A percentile compares a stretch with the other conserved stretches of the same genome.
Evolutionary conservation across 2,888 invertebrate genomes (phyloP).

Genomic region (Theristus sp.): DNA sequence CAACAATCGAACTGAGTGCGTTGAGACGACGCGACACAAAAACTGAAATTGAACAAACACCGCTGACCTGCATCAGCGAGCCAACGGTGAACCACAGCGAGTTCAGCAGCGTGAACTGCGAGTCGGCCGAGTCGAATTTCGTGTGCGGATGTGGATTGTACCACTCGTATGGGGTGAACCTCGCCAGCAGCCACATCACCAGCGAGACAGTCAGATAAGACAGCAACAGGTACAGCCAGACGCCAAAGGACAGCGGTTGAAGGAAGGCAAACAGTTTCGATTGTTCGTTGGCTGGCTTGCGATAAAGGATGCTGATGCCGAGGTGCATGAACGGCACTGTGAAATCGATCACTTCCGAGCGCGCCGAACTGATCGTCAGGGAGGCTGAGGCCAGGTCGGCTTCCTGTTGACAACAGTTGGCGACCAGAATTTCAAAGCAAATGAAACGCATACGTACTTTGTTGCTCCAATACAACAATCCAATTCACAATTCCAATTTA

Average conservation of each 20-base stretch:
- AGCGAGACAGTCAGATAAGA: conserved; percentile 81
- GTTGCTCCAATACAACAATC: too few species aligned
- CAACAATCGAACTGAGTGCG: not conserved
- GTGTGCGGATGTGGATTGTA: conserved; percentile 33
- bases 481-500: too few species aligned
- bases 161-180: conserved; percentile 71
- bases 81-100: conserved; percentile 93
- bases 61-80: conserved; percentile 77
- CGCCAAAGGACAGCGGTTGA: conserved; percentile 52
- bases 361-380: conserved; percentile 88
- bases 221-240: conserved; percentile 54
- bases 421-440: too few species aligned
- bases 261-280: conserved; percentile 66
- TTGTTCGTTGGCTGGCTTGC: conserved; percentile 68
- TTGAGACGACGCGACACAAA: too few species aligned
- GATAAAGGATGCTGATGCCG: conserved; percentile 82
- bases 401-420: conserved; percentile 35
- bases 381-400: conserved; percentile 89
- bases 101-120: conserved; percentile 82
- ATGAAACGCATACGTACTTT: too few species aligned
- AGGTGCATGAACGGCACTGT: conserved; percentile 96
- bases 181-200: conserved; percentile 81
- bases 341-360: conserved; percentile 87
- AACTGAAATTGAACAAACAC: too few species aligned
- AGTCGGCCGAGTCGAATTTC: conserved; percentile 31